These are phyloP conservation scores for Scytalopus superciliaris DNA, from an alignment of 2,113 vertebrate species.

Conservation along the genomic window DNA sequence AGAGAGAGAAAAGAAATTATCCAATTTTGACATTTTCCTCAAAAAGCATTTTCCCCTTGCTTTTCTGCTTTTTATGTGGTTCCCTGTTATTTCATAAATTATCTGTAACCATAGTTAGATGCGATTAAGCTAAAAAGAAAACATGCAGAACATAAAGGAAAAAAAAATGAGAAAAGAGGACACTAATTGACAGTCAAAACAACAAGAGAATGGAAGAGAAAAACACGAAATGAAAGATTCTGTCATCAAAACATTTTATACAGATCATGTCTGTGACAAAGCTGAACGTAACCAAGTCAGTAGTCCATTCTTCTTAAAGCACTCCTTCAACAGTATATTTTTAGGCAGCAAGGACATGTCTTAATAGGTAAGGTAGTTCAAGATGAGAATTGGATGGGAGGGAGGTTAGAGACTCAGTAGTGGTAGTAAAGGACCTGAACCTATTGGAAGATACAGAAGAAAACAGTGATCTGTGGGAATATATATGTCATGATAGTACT, in stretches of 20 bases:
- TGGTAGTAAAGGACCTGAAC: background rate
- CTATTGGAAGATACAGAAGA: background rate
- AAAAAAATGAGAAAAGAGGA: conserved; percentile 3
- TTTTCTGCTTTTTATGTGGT: conserved; percentile 8
- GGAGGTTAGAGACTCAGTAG: no score
- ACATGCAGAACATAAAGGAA: background rate
- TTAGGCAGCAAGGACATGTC: background rate
- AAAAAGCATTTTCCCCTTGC: conserved; percentile 13
- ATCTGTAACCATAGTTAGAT: background rate
- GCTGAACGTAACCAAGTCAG: background rate
- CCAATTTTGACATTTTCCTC: conserved; percentile 49
- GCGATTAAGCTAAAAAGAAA: conserved; percentile 37
- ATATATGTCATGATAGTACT: background rate
- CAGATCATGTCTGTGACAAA: background rate
- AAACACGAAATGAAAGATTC: conserved; percentile 6
- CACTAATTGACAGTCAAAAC: background rate
- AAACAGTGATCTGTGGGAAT: background rate
- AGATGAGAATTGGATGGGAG: background rate
- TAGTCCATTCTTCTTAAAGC: background rate
- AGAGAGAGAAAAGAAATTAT: conserved; percentile 37
- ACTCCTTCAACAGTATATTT: conserved; percentile 18
- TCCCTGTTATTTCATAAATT: conserved; percentile 51
- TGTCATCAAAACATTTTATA: conserved; percentile 29
- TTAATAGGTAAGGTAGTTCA: conserved; percentile 17
- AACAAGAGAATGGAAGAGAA: background rate